A percentile compares a stretch with the other conserved stretches of the same genome.
Conservation (phyloP, 1,140 invertebrate genomes). For the Arctopsyche grandis region DNA sequence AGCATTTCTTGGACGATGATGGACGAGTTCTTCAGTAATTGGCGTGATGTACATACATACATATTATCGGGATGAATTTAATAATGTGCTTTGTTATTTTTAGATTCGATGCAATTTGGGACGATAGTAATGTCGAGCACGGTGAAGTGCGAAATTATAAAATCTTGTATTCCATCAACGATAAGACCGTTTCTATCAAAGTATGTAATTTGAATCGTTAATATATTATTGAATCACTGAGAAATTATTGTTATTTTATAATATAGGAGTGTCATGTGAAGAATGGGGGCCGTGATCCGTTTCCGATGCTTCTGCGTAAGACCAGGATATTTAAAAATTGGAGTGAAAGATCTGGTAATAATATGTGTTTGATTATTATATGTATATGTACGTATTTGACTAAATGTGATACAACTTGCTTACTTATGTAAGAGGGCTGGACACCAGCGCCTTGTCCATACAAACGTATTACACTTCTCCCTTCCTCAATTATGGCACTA, state of each 20-base stretch:
- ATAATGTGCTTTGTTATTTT: slow-evolving; percentile 48
- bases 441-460: too few relatives aligned
- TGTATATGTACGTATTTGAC: too few relatives aligned
- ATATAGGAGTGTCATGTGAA: slow-evolving; percentile 71
- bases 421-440: too few relatives aligned
- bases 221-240: not conserved
- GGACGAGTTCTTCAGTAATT: slow-evolving; percentile 75
- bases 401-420: too few relatives aligned
- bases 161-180: slow-evolving; percentile 80
- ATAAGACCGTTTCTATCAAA: slow-evolving; percentile 82
- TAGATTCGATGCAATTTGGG: slow-evolving; percentile 83
- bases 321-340: slow-evolving; percentile 83
- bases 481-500: too few relatives aligned
- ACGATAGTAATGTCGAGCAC: slow-evolving; percentile 73
- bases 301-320: slow-evolving; percentile 76
- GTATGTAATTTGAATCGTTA: slow-evolving; percentile 52
- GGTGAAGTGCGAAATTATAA: slow-evolving; percentile 72
- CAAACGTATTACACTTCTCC: too few relatives aligned
- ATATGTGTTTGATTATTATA: too few relatives aligned
- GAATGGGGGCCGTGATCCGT: slow-evolving; percentile 79
- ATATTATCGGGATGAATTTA: not conserved
- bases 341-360: slow-evolving; percentile 71
- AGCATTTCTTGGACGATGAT: slow-evolving; percentile 75
- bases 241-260: slow-evolving; percentile 5
- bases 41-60: not conserved